phyloP scores from a whole-genome alignment of 1,140 invertebrate genomes.

The Mercenaria mercenaria region DNA sequence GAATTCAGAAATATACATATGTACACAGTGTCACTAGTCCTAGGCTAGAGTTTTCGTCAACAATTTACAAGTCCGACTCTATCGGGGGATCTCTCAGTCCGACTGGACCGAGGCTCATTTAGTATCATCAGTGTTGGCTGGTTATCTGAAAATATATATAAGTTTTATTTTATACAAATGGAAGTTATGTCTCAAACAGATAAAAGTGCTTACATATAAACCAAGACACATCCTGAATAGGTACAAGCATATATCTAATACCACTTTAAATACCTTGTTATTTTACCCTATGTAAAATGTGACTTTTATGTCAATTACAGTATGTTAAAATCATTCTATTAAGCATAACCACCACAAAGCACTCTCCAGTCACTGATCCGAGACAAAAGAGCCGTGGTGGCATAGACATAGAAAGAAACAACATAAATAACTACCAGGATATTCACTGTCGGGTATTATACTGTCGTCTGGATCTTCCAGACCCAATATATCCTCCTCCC shows the following conservation, averaged over 20 bases:
- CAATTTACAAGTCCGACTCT: background rate
- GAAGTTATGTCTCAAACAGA: background rate
- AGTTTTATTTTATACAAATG: background rate
- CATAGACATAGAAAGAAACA: too few relatives aligned
- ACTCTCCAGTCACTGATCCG: too few relatives aligned
- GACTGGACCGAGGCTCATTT: conserved; percentile 39
- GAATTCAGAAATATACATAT: background rate
- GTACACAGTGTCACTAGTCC: background rate
- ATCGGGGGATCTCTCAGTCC: background rate
- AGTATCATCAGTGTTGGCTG: conserved; percentile 56
- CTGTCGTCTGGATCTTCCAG: conserved; percentile 52
- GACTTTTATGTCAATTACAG: too few relatives aligned
- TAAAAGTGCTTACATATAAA: too few relatives aligned
- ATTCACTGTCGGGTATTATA: conserved; percentile 42
- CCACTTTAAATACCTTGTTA: too few relatives aligned
- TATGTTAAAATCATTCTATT: too few relatives aligned
- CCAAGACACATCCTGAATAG: too few relatives aligned
- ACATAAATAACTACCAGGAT: too few relatives aligned
- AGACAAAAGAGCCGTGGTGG: too few relatives aligned
- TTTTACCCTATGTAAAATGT: too few relatives aligned
- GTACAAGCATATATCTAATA: too few relatives aligned
- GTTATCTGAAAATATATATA: conserved; percentile 37
- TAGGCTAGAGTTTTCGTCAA: background rate
- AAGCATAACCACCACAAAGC: too few relatives aligned
- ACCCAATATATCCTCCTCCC: conserved; percentile 50